Evolutionary conservation across 1,140 invertebrate species (phyloP).

Genomic region (Babylonia areolata): DNA sequence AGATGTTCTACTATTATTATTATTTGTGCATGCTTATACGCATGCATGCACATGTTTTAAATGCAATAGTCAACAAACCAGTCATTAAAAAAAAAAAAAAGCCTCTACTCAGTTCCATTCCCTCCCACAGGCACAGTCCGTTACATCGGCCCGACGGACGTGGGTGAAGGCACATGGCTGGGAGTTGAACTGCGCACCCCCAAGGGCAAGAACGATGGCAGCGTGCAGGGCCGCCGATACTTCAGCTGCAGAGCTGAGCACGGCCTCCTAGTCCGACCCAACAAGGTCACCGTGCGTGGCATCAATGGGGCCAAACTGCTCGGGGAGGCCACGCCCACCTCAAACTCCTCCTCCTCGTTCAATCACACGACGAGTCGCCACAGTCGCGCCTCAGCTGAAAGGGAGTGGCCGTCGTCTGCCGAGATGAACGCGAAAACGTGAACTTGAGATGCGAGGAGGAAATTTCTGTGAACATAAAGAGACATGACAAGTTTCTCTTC

Average conservation of each 20-base stretch:
- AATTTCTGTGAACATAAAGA: too few relatives aligned
- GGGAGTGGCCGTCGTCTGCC: not conserved
- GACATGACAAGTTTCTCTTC: too few relatives aligned
- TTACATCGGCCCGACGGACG: conserved; percentile 79
- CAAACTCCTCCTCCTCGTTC: not conserved
- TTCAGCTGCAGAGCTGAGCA: conserved; percentile 77
- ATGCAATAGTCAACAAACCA: too few relatives aligned
- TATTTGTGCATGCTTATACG: too few relatives aligned
- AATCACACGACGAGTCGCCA: not conserved
- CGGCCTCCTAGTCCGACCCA: conserved; percentile 78
- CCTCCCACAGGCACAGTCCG: conserved; percentile 71
- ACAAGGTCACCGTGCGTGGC: conserved; percentile 78
- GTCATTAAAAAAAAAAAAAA: too few relatives aligned
- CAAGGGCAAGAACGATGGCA: conserved; percentile 78
- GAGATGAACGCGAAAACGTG: not conserved
- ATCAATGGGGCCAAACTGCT: conserved; percentile 79
- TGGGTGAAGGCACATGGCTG: conserved; percentile 79
- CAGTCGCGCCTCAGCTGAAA: conserved; percentile 19
- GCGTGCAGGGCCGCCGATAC: conserved; percentile 77
- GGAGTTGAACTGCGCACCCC: conserved; percentile 78
- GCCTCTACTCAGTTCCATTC: too few relatives aligned
- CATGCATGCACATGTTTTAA: too few relatives aligned
- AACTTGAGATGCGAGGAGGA: not conserved
- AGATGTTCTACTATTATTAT: too few relatives aligned
- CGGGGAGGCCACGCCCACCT: conserved; percentile 46